Evolutionary conservation across 2,113 vertebrate genomes (phyloP), one percentile per base, ranked within the genome.

Genomic region (Carollia perspicillata): DNA sequence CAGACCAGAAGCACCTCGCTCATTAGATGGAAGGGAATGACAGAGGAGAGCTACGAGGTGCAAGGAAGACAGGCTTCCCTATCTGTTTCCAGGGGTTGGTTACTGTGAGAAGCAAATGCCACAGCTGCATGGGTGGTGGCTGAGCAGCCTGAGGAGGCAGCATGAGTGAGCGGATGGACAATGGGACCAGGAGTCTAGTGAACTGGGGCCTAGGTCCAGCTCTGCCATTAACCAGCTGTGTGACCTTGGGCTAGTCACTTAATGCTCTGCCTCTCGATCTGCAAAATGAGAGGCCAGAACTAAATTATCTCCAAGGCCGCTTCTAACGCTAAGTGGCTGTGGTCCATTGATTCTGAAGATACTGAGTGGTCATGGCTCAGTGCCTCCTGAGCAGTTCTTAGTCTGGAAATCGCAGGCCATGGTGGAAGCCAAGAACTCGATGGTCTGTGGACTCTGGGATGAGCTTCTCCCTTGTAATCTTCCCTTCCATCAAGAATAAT

Each of bases 211-310:
- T 40, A 16, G 40, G 1, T 69, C 65, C 80, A 90, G 23, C 78
- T 92, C 79, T 72, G 44, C 16, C 84, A 77, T 92, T 81, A 30
- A 66, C 37, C 84, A 95, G 69, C 94, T 92, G 65, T 93, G 90
- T 90, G 80, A 84, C 95, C 60, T 92, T 95, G 86, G 86, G 58
- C 77, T 72, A 94, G n/a, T 90, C 94, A 91, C 69, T 91, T 72
- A 93, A 66, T 60, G n/a, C 77, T 84, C 88, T 89, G 44, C 77
- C 51, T 84, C 71, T n/a, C 83, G 79, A 66, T 93, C 68, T 93
- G 92, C 44, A 92, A 84, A 87, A 84, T 17, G 69, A 95, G 35
- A 95, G 12, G 5, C 40, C 40, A 63, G 65, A 81, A n/a, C 26
- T 4, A 81, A 90, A 77, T 95, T 20, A 80, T 35, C 55, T 58